A percentile compares a stretch with the other conserved stretches of the same genome.
Evolutionary conservation across 2,888 invertebrate genomes (phyloP).

Genomic region (Spisula subtruncata): DNA sequence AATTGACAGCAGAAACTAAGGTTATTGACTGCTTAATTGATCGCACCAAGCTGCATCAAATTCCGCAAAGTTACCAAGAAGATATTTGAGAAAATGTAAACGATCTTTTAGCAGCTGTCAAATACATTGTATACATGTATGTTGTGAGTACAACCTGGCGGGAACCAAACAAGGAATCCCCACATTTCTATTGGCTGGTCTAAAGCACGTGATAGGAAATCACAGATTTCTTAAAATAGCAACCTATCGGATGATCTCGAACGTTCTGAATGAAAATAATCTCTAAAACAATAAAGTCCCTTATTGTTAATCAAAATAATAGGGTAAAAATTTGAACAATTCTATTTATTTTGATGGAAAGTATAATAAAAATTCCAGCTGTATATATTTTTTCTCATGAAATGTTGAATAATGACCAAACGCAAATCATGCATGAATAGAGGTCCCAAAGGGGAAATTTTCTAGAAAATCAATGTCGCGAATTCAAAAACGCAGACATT

Average conservation of each 20-base stretch:
- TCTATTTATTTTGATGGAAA: background rate
- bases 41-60: slow-evolving; percentile 4
- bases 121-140: slow-evolving; percentile 73
- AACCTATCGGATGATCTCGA: slow-evolving; percentile 17
- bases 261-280: slow-evolving; percentile 43
- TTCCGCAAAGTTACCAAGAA: background rate
- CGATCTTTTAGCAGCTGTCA: slow-evolving; percentile 55
- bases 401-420: background rate
- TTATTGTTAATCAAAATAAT: background rate
- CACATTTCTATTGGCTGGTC: slow-evolving; percentile 73
- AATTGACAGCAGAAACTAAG: too few relatives aligned
- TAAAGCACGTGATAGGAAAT: slow-evolving; percentile 66
- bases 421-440: slow-evolving; percentile 9
- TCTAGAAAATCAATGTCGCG: background rate
- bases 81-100: background rate
- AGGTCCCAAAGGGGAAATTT: background rate
- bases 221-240: slow-evolving; percentile 54
- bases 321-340: background rate
- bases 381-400: background rate
- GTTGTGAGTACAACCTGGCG: slow-evolving; percentile 75
- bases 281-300: slow-evolving; percentile 29
- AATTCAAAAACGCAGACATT: background rate
- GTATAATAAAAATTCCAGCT: background rate
- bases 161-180: slow-evolving; percentile 78
- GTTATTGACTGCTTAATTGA: background rate